Conservation (phyloP, 2,797 vertebrate genomes). For the Erithacus rubecula region DNA sequence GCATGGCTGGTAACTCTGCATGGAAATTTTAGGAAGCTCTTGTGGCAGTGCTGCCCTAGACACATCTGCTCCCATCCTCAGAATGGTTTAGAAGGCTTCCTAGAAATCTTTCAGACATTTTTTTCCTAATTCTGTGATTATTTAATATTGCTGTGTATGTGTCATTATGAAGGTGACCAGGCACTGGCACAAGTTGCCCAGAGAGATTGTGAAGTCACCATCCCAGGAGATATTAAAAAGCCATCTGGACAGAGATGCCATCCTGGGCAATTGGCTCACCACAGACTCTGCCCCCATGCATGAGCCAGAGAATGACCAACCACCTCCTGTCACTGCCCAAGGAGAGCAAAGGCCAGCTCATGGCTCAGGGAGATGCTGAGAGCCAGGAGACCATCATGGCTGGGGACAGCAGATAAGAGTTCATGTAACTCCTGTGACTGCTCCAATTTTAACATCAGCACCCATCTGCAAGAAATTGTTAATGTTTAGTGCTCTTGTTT, state of each 20-base stretch:
- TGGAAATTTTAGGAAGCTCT: background rate
- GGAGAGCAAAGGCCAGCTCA: background rate
- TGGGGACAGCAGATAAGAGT: background rate
- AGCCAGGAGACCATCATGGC: background rate
- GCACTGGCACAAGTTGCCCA: background rate
- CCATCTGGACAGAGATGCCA: background rate
- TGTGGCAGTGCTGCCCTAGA: accelerated
- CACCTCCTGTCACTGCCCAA: background rate
- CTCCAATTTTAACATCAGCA: background rate
- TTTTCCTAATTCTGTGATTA: background rate
- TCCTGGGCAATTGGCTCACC: background rate
- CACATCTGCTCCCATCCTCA: background rate
- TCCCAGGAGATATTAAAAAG: background rate
- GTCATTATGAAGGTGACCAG: background rate
- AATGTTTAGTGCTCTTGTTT: background rate
- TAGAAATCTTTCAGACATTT: background rate
- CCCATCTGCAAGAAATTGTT: background rate
- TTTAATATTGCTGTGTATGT: background rate
- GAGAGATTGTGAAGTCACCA: background rate
- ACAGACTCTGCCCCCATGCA: background rate
- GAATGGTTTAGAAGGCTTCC: background rate
- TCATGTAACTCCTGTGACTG: accelerated
- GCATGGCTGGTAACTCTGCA: background rate
- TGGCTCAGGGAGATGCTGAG: background rate
- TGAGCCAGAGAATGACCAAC: background rate